phyloP scores from a whole-genome alignment of 2,797 vertebrate genomes.

The Etheostoma nigrum region DNA sequence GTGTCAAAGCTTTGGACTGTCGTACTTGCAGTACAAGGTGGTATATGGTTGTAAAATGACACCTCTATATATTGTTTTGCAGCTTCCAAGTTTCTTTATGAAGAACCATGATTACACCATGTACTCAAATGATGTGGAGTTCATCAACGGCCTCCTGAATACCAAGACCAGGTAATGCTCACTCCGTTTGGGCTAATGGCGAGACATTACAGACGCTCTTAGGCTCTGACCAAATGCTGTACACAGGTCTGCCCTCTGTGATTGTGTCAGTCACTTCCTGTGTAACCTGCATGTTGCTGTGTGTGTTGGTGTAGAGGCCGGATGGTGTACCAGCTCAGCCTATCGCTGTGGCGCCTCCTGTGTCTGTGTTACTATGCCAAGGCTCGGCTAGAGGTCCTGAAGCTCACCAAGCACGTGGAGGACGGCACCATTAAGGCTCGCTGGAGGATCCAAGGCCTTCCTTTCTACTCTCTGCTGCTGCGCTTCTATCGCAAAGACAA shows the following conservation, averaged over 20 bases:
- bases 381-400: conserved; percentile 88
- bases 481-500: conserved; percentile 91
- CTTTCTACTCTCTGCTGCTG: conserved; percentile 84
- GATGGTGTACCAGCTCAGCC: conserved; percentile 82
- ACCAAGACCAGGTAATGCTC: conserved; percentile 87
- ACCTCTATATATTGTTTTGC: conserved; percentile 44
- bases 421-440: conserved; percentile 91
- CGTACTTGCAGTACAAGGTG: too few species aligned
- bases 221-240: not conserved
- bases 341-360: conserved; percentile 85
- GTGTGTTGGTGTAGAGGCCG: conserved; percentile 83
- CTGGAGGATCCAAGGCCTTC: conserved; percentile 91
- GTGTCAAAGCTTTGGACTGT: not conserved
- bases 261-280: not conserved
- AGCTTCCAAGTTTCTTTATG: conserved; percentile 91
- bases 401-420: conserved; percentile 91
- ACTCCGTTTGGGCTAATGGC: not conserved
- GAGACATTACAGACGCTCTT: fast-evolving
- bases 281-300: not conserved
- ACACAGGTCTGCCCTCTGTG: not conserved
- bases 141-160: conserved; percentile 89
- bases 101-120: conserved; percentile 88
- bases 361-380: conserved; percentile 88
- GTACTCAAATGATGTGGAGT: conserved; percentile 90
- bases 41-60: not conserved